Evolutionary conservation across 2,113 vertebrate genomes (phyloP), one percentile per base, ranked within the genome.

Genomic region (Nothoprocta pentlandii): DNA sequence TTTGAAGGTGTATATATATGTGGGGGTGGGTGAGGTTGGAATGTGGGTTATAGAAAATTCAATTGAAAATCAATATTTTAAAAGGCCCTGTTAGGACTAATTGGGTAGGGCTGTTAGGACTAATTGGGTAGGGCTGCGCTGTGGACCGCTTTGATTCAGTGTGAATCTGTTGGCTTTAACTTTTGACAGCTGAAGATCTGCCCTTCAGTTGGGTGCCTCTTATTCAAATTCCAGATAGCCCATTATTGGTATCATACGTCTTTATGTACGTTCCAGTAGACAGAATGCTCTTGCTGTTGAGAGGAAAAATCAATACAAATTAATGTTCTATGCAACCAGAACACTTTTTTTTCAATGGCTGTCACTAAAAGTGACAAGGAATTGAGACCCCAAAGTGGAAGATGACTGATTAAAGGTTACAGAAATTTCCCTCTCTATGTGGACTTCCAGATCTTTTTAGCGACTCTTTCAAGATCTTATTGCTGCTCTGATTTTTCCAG

Each of bases 261-360:
- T 71, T 80, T 78, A 62, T 71, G 0, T 75, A 36, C 13, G 42
- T 62, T 80, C 36, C 87, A 36, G 76, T 47, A 64, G 47, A 34
- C 61, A 92, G 56, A 94, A 64, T 58, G 16, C 62, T 64, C 32
- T 41, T 32, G 53, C 14, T 56, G 34, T 69, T 87, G 71, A 94
- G 82, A 88, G 64, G 51, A 86, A 91, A 85, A 95, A 91, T 93
- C 87, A 80, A 58, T 86, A 70, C 3, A 59, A 64, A 49, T 81
- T 91, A 59, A 44, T 66, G 61, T 84, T 88, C 61, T 70, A 23
- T 83, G 7, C 53, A 80, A 91, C 92, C 49, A 4, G 54, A 69
- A 69, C 34, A 8, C 51, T 71, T 90, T 28, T 70, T 70, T 74
- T 56, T 61, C 34, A 42, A 15, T 9, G 76, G 23, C 81, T 94